Conservation (phyloP, 1,140 invertebrate genomes). For the Euura lappo region DNA sequence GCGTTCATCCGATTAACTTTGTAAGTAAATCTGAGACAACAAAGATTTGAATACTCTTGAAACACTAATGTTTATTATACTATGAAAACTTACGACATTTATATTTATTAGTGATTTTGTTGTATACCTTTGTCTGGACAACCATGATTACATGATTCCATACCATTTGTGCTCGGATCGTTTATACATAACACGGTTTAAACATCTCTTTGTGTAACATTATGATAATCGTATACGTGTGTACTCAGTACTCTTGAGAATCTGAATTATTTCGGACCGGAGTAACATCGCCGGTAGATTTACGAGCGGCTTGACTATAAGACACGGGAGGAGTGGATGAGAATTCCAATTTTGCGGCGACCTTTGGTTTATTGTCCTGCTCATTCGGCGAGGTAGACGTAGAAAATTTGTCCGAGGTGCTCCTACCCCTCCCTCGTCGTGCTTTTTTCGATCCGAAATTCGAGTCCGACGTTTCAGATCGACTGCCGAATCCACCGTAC, state of each 20-base stretch:
- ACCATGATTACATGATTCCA: not conserved
- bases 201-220: not conserved
- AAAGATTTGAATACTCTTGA: too few relatives aligned
- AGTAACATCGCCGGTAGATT: not conserved
- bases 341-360: not conserved
- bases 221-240: not conserved
- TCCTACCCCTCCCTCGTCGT: not conserved
- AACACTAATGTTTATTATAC: too few relatives aligned
- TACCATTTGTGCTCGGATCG: not conserved
- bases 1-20: too few relatives aligned
- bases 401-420: not conserved
- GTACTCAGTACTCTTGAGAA: not conserved
- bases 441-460: not conserved
- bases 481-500: not conserved
- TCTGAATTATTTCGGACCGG: not conserved
- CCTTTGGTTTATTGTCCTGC: not conserved
- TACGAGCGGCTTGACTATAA: not conserved
- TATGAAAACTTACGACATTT: not conserved
- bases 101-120: not conserved
- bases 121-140: not conserved
- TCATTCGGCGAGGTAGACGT: not conserved
- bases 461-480: not conserved
- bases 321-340: not conserved
- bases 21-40: too few relatives aligned
- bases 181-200: conserved; percentile 3